A percentile compares a stretch with the other conserved stretches of the same genome.
Conservation (phyloP, 1,140 invertebrate species). For the Aphaenogaster rudis region DNA sequence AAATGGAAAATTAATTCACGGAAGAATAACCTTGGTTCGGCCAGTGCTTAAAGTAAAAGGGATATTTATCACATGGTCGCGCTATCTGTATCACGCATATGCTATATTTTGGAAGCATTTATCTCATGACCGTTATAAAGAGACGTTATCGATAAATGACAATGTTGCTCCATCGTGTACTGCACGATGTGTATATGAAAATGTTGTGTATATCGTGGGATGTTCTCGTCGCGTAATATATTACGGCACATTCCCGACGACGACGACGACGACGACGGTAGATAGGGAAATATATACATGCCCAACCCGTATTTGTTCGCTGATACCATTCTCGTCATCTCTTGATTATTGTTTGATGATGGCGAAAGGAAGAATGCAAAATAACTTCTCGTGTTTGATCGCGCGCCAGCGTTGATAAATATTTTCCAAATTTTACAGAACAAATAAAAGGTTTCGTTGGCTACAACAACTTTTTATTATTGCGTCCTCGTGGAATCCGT, state of each 20-base stretch:
- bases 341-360: conserved; percentile 43
- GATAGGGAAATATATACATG: neutral
- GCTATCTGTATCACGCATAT: neutral
- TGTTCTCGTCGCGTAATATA: conserved; percentile 46
- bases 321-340: conserved; percentile 4
- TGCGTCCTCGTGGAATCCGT: neutral
- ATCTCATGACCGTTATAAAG: conserved; percentile 7
- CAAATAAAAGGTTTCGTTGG: conserved; percentile 8
- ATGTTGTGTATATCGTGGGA: neutral
- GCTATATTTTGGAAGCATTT: conserved; percentile 24
- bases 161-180: conserved; percentile 25
- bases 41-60: neutral
- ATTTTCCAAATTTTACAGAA: conserved; percentile 28
- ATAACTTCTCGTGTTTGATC: conserved; percentile 33
- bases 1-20: conserved; percentile 23
- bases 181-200: neutral
- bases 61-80: neutral
- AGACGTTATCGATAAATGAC: conserved; percentile 35
- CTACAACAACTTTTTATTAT: conserved; percentile 45
- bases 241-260: conserved; percentile 25
- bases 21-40: neutral
- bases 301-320: neutral
- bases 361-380: neutral
- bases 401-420: conserved; percentile 20
- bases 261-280: neutral